Percentiles rank a stretch among this genome's conserved stretches.
These are phyloP conservation scores for Sebastes diaconus DNA, from an alignment of 2,797 vertebrate species.

Conservation along the genomic window DNA sequence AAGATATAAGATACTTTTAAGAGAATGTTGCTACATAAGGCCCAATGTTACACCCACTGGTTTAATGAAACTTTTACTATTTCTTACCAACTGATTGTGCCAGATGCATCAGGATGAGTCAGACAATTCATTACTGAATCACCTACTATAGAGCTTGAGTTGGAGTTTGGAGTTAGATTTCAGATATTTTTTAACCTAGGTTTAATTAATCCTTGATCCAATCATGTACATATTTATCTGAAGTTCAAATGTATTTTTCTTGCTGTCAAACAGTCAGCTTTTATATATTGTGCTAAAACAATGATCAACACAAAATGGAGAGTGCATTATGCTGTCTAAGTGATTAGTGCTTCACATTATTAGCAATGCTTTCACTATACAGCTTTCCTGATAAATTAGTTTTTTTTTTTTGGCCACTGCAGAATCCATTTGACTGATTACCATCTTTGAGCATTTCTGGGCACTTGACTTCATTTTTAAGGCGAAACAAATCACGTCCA, in stretches of 20 bases:
- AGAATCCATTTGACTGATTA: slow-evolving; percentile 8
- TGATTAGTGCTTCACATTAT: background rate
- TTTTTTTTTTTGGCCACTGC: background rate
- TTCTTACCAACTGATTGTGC: background rate
- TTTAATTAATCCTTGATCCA: background rate
- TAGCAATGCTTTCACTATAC: background rate
- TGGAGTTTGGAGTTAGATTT: background rate
- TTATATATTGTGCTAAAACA: background rate
- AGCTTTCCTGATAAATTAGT: background rate
- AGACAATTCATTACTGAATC: background rate
- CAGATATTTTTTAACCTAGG: background rate
- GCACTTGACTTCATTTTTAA: background rate
- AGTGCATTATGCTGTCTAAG: background rate
- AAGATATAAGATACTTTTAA: too few relatives aligned
- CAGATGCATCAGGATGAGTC: background rate
- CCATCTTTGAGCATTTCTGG: background rate
- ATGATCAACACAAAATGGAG: background rate
- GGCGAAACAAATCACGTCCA: background rate
- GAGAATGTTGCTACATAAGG: too few relatives aligned
- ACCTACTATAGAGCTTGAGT: background rate
- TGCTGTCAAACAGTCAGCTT: background rate
- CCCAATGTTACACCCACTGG: background rate
- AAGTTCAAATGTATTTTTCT: background rate
- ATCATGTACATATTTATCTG: background rate
- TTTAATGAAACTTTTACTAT: background rate